Conservation (phyloP, 92 coral and sea anemone species). For the Palythoa grandiflora region DNA sequence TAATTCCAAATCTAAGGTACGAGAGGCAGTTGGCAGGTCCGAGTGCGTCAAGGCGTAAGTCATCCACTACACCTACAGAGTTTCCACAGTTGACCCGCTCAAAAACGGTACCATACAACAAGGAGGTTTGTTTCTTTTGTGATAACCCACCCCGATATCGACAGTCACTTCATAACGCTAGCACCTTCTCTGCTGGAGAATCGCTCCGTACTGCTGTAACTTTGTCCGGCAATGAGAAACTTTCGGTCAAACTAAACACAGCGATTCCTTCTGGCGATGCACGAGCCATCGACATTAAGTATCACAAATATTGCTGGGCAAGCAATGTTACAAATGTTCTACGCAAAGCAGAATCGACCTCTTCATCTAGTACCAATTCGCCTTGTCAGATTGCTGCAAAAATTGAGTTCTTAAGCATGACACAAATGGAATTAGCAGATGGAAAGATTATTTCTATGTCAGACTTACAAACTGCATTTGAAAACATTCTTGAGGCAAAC, state of each 20-base stretch:
- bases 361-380: constrained; percentile 9
- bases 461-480: constrained; percentile 50
- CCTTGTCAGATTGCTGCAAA: constrained; percentile 65
- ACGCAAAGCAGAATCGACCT: constrained; percentile 54
- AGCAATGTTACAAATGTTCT: constrained; percentile 61
- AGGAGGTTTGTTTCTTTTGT: constrained; percentile 72
- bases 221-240: constrained; percentile 60
- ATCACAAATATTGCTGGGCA: constrained; percentile 70
- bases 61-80: constrained; percentile 39
- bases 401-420: constrained; percentile 56
- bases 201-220: constrained; percentile 61
- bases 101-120: constrained; percentile 67
- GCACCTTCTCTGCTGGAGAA: constrained; percentile 63
- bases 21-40: constrained; percentile 72
- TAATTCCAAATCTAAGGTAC: constrained; percentile 40
- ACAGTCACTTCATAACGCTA: constrained; percentile 14
- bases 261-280: constrained; percentile 68
- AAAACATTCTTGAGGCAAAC: constrained; percentile 65
- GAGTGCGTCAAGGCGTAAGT: constrained; percentile 60
- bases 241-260: constrained; percentile 62
- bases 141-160: constrained; percentile 56
- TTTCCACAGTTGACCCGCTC: constrained; percentile 68
- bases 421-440: neutral
- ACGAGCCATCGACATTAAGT: constrained; percentile 73
- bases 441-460: constrained; percentile 21